Base-by-base conservation (phyloP, 2,797 vertebrate species). In the Trachurus trachurus region DNA sequence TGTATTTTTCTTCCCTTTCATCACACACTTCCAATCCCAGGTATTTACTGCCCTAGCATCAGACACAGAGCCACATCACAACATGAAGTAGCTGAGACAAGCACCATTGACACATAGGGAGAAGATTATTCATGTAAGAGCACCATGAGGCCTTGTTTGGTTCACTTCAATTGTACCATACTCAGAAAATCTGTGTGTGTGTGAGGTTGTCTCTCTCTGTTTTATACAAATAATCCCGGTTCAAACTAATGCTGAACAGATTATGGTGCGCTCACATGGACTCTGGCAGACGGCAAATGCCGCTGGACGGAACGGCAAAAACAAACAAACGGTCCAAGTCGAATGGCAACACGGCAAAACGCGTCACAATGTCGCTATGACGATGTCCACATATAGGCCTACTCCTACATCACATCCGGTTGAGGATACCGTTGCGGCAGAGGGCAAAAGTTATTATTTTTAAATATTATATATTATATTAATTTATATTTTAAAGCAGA, bases 11-110 rank as follows among this genome's bases (percentile, higher is more conserved):
- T 71, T 61, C 45, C 58, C 29, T 54, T 31, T 44, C 47, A 80
- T 83, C 85, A 65, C 45, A 73, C 47, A 29, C 69, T 66, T 71
- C 66, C 54, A 54, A 70, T 70, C 59, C 45, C 61, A 79, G 60
- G 37, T 50, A 42, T 73, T 75, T 62, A 63, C 65, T 44, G 78
- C 77, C 68, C n/a, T 13, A 71, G 80, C 54, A 62, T 39, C 58
- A 74, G 72, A 79, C 72, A 78, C 50, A 74, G 45, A 72, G 66
- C 45, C 53, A 21, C 56, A 65, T 59, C 57, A 75, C 21, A 29
- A 69, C 63, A 44, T 40, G 52, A 53, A 1, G 66, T 49, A 26
- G 19, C 47, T 19, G 52, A 81, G 47, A 72, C 47, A 39, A 67
- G 22, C 67, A 19, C 56, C 31, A 54, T 6, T 7, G 66, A 53